Evolutionary conservation across 35 echinoderm and acorn worm species (phyloP), one percentile per base, ranked within the genome.

Genomic region (Lytechinus variegatus): DNA sequence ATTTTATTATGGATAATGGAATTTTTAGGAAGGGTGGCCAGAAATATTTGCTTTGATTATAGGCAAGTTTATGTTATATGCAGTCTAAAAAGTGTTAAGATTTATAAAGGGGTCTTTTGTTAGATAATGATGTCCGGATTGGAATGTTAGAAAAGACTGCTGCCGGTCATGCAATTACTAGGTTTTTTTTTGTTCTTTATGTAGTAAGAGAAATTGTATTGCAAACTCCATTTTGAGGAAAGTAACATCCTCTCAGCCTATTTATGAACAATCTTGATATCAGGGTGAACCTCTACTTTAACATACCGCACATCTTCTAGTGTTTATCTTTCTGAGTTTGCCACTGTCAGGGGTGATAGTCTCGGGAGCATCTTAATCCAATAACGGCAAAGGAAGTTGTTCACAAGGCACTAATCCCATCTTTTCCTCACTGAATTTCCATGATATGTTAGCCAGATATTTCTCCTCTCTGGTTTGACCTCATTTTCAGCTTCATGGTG

Each of bases 361-460:
- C 3, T 79, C 6, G 24, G 16, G 14, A 79, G n/a, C 66, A 79
- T 79, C 66, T 79, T 79, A 79, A 79, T 79, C 66, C 66, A 79
- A 24, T 79, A 14, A 79, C 66, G 1, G 66, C 19, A 79, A 24
- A 8, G 66, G 66, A 79, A 79, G 66, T 79, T 79, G 66, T 79
- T 79, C 66, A 79, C 66, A 79, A 79, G 66, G n/a, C n/a, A 24
- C 21, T 79, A 79, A 79, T 79, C 66, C 66, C 66, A n/a, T 79
- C 66, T 79, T 79, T 79, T 79, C 66, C 66, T n/a, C 19, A n/a
- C 19, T 79, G 66, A 19, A 79, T 79, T 79, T 79, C 66, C 66
- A 79, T 79, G 66, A 79, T 79, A 79, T 16, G 66, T 79, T 79
- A 79, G 66, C 66, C 19, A 79, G 66, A 79, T n/a, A n/a, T 79